Evolutionary conservation across 2,113 vertebrate genomes (phyloP), one percentile per base, ranked within the genome.

Genomic region (Heteronetta atricapilla): DNA sequence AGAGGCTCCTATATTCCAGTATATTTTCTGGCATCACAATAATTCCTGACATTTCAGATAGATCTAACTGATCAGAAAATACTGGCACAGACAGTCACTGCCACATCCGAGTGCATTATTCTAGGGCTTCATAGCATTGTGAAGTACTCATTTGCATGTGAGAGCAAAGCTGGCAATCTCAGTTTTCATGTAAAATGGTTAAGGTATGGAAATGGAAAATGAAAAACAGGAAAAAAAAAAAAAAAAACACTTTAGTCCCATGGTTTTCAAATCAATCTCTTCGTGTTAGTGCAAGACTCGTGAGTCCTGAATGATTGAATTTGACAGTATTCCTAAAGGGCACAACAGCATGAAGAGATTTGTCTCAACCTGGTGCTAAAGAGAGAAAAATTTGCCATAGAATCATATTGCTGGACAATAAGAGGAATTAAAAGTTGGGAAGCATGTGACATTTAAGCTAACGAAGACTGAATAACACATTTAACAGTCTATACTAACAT

Each of bases 281-380:
- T 97, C 92, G 55, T 82, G 90, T 95, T 95, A 94, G 88, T 91
- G 91, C 91, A 95, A 81, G 89, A 89, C 82, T 88, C 67, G 14
- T 15, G 59, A 91, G 82, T 95, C 66, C 77, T 90, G 95, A 90
- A 60, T 95, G 83, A 96, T 93, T 96, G 76, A 90, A 96, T 94
- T 91, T 95, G 96, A 95, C 96, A 96, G 82, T 83, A 90, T 88
- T 96, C 82, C 86, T 95, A 34, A 90, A 95, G 91, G 95, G 91
- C 90, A 95, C 76, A 83, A 78, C 2, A 93, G 86, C 91, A 81
- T 83, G 85, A 91, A 95, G 88, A 90, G 86, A 96, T 96, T 90
- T 90, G 60, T 86, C 93, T 93, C 88, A 94, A 58, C 46, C 82
- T 82, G 73, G 80, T 84, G 76, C 80, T 90, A 96, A 91, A 94